A percentile compares a stretch with the other conserved stretches of the same genome.
Conservation (phyloP, 2,888 invertebrate species). For the Suillia variegata region DNA sequence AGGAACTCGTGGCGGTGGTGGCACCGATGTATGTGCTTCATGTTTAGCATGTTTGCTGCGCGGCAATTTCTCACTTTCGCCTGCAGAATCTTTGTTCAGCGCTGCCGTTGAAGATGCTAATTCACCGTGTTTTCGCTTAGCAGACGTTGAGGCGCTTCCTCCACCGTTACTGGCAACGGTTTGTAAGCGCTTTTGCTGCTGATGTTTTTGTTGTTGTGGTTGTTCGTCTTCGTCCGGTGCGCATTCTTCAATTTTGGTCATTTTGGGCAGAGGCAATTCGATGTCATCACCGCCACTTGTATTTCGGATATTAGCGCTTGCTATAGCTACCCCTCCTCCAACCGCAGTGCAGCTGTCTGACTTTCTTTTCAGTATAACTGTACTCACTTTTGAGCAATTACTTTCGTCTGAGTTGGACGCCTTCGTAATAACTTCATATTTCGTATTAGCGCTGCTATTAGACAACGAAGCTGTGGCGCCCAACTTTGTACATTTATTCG, state of each 20-base stretch:
- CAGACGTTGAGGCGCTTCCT: too few species aligned
- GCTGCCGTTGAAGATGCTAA: not conserved
- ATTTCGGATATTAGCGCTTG: not conserved
- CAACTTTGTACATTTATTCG: too few species aligned
- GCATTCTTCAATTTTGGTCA: slow-evolving; percentile 35
- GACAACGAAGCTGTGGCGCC: too few species aligned
- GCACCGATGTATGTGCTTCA: too few species aligned
- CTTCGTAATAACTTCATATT: slow-evolving; percentile 55
- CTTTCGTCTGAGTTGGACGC: slow-evolving; percentile 45
- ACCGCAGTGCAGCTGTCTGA: slow-evolving; percentile 31
- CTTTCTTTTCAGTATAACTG: slow-evolving; percentile 58
- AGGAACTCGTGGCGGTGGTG: slow-evolving; percentile 8
- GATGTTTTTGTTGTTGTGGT: too few species aligned
- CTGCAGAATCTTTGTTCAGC: not conserved
- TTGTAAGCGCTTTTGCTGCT: slow-evolving; percentile 30
- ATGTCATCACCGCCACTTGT: slow-evolving; percentile 6
- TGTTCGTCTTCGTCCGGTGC: not conserved
- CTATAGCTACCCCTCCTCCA: too few species aligned
- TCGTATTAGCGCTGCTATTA: slow-evolving; percentile 24
- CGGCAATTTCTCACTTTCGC: slow-evolving; percentile 24
- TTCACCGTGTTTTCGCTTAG: slow-evolving; percentile 30
- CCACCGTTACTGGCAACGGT: slow-evolving; percentile 26
- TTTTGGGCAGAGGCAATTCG: slow-evolving; percentile 34
- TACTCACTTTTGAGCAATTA: slow-evolving; percentile 43
- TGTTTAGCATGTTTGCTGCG: slow-evolving; percentile 36